Evolutionary conservation across 2,888 invertebrate species (phyloP), one percentile per base, ranked within the genome.

Genomic region (Ophion slaviceki): DNA sequence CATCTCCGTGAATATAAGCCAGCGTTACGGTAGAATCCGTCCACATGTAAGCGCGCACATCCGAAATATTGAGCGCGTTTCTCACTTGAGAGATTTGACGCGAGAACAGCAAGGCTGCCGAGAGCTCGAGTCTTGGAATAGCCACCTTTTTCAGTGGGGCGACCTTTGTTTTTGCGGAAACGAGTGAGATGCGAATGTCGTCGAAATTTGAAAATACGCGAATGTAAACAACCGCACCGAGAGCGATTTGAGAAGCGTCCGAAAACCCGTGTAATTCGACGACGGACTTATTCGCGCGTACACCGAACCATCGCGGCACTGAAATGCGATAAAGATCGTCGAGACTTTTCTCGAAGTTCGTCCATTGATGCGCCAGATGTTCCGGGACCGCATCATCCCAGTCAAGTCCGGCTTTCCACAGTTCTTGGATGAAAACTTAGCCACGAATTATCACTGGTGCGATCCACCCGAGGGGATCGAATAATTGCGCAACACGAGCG

Each of bases 381-480:
- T 24, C 24, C 1, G 1, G 24, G 24, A 24, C 1, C 24, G 24
- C 24, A 24, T 24, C 24, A 24, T 24, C 24, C 2, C 24, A 24
- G 24, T 24, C 24, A 24, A 24, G 24, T 24, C 24, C 24, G 24
- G 24, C 24, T 24, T 24, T 24, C 24, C 24, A 24, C 24, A 70
- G 17, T 28, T 74, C 3, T 64, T 87, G 83, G 0, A 87, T 36
- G 1, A 87, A 68, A 2, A 87, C 72, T 77, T 86, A 85, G n/a
- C 85, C 80, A 17, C 82, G 74, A 17, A 86, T 36, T 36, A 36
- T 36, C 36, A 86, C 76, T 11, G 86, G 84, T 7, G 84, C 74
- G 40, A 85, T 74, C 84, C 83, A 86, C 5, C 86, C 85, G 40
- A 87, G 80, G 10, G 79, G 85, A 76, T 86, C 86, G 70, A 85